Evolutionary conservation across 1,140 invertebrate genomes (phyloP), one percentile per base, ranked within the genome.

Genomic region (Pseudobourletiella spinata): DNA sequence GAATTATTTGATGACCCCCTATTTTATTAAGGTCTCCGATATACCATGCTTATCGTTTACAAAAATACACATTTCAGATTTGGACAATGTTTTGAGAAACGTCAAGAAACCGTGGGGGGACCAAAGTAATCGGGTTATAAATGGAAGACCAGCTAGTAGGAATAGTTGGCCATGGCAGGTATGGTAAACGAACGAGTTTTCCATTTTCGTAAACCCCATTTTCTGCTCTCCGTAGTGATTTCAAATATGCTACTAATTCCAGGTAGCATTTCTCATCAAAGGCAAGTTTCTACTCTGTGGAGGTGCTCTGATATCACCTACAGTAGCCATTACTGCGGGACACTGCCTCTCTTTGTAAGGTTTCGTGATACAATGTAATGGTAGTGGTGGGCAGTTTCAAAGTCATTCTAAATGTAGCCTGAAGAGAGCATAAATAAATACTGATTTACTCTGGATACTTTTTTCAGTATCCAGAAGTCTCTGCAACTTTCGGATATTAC

Each of bases 111-210:
- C 6, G 24, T 22, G n/a, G n/a, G 43, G 43, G 4, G 6, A 46
- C 8, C 8, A 8, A 6, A 46, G 15, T 18, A 26, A 25, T 51
- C 15, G 22, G 28, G 28, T 51, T 26, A 26, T 51, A 6, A 51
- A 51, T 26, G 48, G 48, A 26, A 16, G 24, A 46, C 4, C 8
- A 24, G 48, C 4, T 26, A 25, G 24, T 3, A 51, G n/a, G 22
- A 48, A 18, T 48, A 24, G 14, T 25, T 51, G 48, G 48, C 48
- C 48, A 3, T 51, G 48, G 48, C 48, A 51, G 24, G 48, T 51
- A 25, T 26, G 6, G 14, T 25, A 51, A 26, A 26, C 6, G 24
- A 8, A 11, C 43, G n/a, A n/a, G n/a, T n/a, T n/a, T n/a, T n/a
- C n/a, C n/a, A n/a, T n/a, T n/a, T n/a, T n/a, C n/a, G n/a, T n/a